Conservation (phyloP, 2,797 vertebrate genomes). For the Thalassophryne amazonica region DNA sequence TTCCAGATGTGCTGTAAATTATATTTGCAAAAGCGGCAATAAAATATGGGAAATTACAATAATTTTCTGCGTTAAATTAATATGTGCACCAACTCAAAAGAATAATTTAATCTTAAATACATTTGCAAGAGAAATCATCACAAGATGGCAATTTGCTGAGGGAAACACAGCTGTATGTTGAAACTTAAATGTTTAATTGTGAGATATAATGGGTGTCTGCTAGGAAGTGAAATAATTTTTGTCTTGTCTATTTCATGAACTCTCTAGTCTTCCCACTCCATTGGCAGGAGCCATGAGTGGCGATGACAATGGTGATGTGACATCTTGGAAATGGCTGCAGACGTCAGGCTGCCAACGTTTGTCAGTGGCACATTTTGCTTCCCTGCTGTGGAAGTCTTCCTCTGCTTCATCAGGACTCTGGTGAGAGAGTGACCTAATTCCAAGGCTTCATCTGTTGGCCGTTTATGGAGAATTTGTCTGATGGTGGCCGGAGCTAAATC, state of each 20-base stretch:
- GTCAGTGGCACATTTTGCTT: conserved; percentile 26
- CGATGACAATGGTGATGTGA: conserved; percentile 38
- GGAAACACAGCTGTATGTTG: conserved; percentile 12
- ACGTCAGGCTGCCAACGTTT: conserved; percentile 29
- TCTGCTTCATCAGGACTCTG: conserved; percentile 47
- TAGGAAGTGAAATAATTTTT: conserved; percentile 30
- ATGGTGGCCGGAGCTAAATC: conserved; percentile 73
- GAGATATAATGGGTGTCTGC: conserved; percentile 1
- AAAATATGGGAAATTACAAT: conserved; percentile 8
- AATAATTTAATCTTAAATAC: conserved; percentile 48
- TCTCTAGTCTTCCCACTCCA: conserved; percentile 81
- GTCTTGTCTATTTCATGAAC: conserved; percentile 16
- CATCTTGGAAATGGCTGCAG: conserved; percentile 33
- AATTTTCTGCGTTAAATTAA: too few species aligned
- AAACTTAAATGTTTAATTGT: conserved; percentile 16
- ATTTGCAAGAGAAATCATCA: conserved; percentile 1
- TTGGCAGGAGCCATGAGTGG: conserved; percentile 69
- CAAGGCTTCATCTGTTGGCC: conserved; percentile 62
- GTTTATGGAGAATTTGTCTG: conserved; percentile 63
- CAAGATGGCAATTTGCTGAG: not conserved
- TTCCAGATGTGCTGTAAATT: too few species aligned
- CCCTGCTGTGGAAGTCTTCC: conserved; percentile 20
- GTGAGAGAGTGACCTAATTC: conserved; percentile 72
- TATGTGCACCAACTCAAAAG: conserved; percentile 29
- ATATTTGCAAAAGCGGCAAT: too few species aligned